Base-by-base conservation (phyloP, 2,797 vertebrate genomes). In the Crocodylus rhombifer region DNA sequence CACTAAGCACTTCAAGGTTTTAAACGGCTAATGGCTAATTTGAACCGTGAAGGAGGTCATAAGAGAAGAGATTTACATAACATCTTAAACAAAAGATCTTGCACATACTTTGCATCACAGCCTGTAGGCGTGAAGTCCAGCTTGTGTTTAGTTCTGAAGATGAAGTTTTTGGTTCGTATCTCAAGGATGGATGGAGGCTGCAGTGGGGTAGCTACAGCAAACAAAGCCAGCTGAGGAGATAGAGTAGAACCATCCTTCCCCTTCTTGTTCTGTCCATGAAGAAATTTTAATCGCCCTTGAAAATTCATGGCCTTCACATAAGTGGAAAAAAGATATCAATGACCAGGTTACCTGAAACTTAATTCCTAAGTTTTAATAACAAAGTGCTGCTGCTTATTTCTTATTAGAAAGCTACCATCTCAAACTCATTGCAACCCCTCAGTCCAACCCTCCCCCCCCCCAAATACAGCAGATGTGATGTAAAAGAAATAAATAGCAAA, bases 141-240 rank as follows among this genome's bases (percentile, higher is more conserved):
- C 86, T 98, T 99, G 97, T 99, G 98, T 94, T 98, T 99, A 79
- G 98, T 98, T 97, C 98, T 97, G 97, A 98, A 99, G 92, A 99
- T 98, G 86, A 98, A 98, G 92, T 98, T 99, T 98, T 98, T 99
- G 92, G 98, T 98, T 87, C 97, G 95, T 83, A 99, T 98, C 96
- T 99, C 98, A 87, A 99, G 97, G 88, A 99, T 98, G 89, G 98
- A 98, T 5, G 98, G 98, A 7, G 98, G 97, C 79, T 98, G 98
- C 36, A 99, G 92, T 0, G 98, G 98, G 30, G 98, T 98, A 33
- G 98, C 98, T 93, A 99, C 92, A 16, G 98, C 98, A 95, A 99
- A 99, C 88, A 99, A 94, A 71, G 98, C 98, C 26, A 98, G 81
- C 95, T 98, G 98, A 77, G 98, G 97, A 28, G 98, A 98, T 17